phyloP scores from a whole-genome alignment of 2,113 vertebrate genomes.

The Malaclemys terrapin region DNA sequence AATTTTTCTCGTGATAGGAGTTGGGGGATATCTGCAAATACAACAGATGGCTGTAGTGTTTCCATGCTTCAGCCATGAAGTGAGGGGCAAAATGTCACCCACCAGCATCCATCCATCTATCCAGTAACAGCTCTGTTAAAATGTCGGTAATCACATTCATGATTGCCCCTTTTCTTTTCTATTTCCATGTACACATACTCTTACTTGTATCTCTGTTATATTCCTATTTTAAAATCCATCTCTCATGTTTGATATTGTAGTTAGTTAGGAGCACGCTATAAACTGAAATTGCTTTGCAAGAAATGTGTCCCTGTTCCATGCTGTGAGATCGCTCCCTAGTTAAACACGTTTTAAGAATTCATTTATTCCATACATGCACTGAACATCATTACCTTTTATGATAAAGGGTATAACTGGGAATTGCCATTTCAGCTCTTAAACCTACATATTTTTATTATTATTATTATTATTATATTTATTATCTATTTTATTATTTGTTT shows the following conservation, averaged over 20 bases:
- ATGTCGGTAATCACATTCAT: conserved; percentile 23
- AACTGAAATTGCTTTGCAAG: conserved; percentile 63
- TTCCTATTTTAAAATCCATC: conserved; percentile 27
- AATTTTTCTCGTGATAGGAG: neutral
- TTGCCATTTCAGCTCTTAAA: conserved; percentile 9
- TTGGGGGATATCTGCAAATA: conserved; percentile 27
- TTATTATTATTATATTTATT: neutral
- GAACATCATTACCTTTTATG: conserved; percentile 31
- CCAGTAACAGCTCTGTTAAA: neutral
- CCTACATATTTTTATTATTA: neutral
- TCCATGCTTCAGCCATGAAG: conserved; percentile 57
- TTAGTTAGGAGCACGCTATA: conserved; percentile 62
- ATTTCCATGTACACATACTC: conserved; percentile 22
- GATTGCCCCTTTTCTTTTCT: conserved; percentile 33
- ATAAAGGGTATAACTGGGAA: neutral
- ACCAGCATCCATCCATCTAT: neutral
- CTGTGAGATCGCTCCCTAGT: conserved; percentile 30
- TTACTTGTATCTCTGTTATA: conserved; percentile 20
- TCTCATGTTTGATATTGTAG: conserved; percentile 50
- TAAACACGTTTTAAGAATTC: conserved; percentile 56
- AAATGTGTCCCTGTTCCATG: conserved; percentile 2
- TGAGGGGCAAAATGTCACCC: conserved; percentile 39
- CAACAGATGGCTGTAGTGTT: conserved; percentile 61
- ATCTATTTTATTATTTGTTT: neutral
- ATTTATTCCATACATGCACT: neutral